Evolutionary conservation across 2,888 invertebrate genomes (phyloP).

Genomic region (Zeuzera pyrina): DNA sequence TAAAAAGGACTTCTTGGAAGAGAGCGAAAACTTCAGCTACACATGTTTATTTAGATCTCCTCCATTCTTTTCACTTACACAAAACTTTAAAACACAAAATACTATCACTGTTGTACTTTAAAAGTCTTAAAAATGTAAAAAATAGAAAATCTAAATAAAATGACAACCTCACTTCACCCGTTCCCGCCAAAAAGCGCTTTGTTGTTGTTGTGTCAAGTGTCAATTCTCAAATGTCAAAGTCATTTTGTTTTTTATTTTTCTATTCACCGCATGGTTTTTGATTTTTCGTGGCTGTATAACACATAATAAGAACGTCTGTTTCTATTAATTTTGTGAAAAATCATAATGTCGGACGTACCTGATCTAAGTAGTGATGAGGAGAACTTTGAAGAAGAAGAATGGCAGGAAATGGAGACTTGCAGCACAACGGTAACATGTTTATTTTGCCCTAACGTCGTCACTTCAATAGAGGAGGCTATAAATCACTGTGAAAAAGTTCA

Average conservation of each 20-base stretch:
- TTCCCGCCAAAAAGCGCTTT: too few relatives aligned
- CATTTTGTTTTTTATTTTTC: constrained; percentile 6
- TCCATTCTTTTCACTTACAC: too few relatives aligned
- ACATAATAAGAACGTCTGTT: not conserved
- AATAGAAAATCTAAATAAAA: too few relatives aligned
- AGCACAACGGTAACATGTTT: constrained; percentile 73
- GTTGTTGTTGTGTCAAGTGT: too few relatives aligned
- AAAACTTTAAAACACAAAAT: too few relatives aligned
- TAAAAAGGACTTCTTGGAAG: too few relatives aligned
- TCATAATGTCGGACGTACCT: constrained; percentile 57
- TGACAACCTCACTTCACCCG: too few relatives aligned
- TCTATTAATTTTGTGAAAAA: constrained; percentile 2
- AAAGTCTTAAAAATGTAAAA: too few relatives aligned
- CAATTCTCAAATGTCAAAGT: constrained; percentile 7
- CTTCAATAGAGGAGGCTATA: constrained; percentile 76
- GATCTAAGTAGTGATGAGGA: constrained; percentile 68
- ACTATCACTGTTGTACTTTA: too few relatives aligned
- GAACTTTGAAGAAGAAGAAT: constrained; percentile 60
- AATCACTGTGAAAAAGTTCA: constrained; percentile 78
- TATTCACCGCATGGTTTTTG: constrained; percentile 23
- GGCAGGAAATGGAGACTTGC: constrained; percentile 64
- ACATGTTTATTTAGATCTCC: too few relatives aligned
- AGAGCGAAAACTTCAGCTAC: too few relatives aligned
- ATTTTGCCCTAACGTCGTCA: constrained; percentile 78
- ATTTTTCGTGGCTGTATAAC: constrained; percentile 3